Evolutionary conservation across 2,888 invertebrate genomes (phyloP).

Genomic region (Eurytoma adleriae): DNA sequence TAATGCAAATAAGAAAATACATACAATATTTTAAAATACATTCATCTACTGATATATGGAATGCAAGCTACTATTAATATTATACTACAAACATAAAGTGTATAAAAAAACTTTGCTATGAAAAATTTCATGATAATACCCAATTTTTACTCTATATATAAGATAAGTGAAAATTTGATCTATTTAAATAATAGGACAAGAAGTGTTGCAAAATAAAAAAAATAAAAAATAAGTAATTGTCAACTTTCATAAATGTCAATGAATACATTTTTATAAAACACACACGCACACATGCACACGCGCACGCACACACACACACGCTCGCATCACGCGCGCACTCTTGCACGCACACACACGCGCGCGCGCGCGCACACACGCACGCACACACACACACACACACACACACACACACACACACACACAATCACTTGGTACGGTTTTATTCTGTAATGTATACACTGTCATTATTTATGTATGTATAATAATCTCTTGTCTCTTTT

Average conservation of each 20-base stretch:
- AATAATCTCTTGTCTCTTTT: slow-evolving; percentile 55
- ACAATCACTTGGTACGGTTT: slow-evolving; percentile 42
- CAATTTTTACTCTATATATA: slow-evolving; percentile 47
- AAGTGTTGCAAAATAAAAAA: slow-evolving; percentile 51
- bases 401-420: not conserved
- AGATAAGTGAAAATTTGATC: slow-evolving; percentile 49
- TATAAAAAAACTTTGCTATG: slow-evolving; percentile 11
- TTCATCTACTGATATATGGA: slow-evolving; percentile 2
- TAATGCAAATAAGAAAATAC: slow-evolving; percentile 25
- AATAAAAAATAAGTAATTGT: slow-evolving; percentile 49
- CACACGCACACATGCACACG: not conserved
- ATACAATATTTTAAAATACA: slow-evolving; percentile 44
- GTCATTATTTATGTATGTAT: slow-evolving; percentile 52
- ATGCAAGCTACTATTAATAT: slow-evolving; percentile 5
- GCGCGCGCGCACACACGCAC: no score
- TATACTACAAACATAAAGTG: slow-evolving; percentile 1
- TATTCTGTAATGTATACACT: slow-evolving; percentile 51
- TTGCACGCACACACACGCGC: no score
- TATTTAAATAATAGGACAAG: slow-evolving; percentile 55
- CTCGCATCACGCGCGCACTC: no score
- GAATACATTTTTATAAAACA: slow-evolving; percentile 55
- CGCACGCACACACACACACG: no score
- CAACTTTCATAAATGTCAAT: slow-evolving; percentile 55
- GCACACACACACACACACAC: no score
- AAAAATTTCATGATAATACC: slow-evolving; percentile 53